Evolutionary conservation across 2,113 vertebrate species (phyloP), one percentile per base, ranked within the genome.

Genomic region (Boleophthalmus pectinirostris): DNA sequence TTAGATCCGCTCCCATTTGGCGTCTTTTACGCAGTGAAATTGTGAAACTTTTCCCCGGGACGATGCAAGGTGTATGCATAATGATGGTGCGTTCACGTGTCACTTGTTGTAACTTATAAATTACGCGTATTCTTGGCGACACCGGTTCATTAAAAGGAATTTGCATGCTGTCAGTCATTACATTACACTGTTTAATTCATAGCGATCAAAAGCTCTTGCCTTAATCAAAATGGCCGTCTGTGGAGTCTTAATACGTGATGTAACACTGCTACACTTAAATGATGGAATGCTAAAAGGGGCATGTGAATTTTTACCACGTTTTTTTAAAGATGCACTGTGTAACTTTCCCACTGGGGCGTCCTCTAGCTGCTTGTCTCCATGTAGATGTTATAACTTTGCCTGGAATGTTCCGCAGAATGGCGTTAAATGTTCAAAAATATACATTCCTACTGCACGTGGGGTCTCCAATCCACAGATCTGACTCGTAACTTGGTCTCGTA

Each of bases 191-290:
- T 75, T 74, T 66, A 16, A 43, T 23, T 23, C 47, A 45, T 21
- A 12, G 64, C 69, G 75, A 77, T 82, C 70, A 79, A 81, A 78
- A 81, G 16, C 73, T 66, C 25, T 38, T 35, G 82, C 81, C 84
- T 87, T 84, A 83, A 85, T 90, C 88, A 91, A 91, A 90, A 90
- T 90, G 90, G 87, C 87, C 80, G 88, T 85, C 82, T 70, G 63
- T 75, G 73, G 35, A 61, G 69, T 46, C 71, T 66, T 81, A 73
- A 77, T 51, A 80, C 82, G 77, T 82, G 83, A 85, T 85, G 77
- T 80, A 79, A 78, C 47, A 64, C 43, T 82, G 68, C 75, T 56
- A 61, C 66, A 77, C 72, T 53, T 58, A 78, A 77, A 53, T 73
- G 60, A 81, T 56, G 58, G 45, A 53, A 35, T 66, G 38, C 21